Conservation (phyloP, 2,797 vertebrate genomes). For the Pteronotus mesoamericanus region DNA sequence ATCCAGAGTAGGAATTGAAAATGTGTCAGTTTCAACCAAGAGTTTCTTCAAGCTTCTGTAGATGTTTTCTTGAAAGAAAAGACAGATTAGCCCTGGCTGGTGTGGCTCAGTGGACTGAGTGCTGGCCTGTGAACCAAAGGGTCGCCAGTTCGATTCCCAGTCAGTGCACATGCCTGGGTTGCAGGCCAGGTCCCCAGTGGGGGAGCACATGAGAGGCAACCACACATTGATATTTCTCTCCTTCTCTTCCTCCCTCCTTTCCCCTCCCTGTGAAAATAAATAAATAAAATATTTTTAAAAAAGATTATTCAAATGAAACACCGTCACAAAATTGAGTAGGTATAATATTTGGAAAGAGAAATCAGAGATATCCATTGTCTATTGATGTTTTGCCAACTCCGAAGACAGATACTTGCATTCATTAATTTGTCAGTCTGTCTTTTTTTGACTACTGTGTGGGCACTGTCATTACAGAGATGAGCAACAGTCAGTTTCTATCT, state of each 20-base stretch:
- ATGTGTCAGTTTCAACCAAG: neutral
- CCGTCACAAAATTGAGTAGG: neutral
- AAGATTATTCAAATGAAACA: neutral
- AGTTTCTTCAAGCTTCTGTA: neutral
- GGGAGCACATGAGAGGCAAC: too few species aligned
- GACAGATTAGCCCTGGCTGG: too few species aligned
- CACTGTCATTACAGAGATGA: neutral
- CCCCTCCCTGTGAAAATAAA: too few species aligned
- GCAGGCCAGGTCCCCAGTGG: too few species aligned
- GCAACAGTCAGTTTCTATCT: neutral
- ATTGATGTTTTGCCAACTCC: neutral
- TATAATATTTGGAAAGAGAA: neutral
- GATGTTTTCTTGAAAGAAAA: too few species aligned
- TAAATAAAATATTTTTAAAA: too few species aligned
- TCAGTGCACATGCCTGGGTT: too few species aligned
- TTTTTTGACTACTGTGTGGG: neutral
- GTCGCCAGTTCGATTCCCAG: too few species aligned
- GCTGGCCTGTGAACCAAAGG: too few species aligned
- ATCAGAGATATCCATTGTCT: neutral
- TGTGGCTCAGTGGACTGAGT: too few species aligned
- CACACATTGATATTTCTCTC: too few species aligned
- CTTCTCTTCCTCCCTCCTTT: too few species aligned
- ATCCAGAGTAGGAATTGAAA: neutral
- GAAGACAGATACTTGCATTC: neutral
- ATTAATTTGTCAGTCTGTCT: neutral